Conservation (phyloP, 2,888 invertebrate genomes). For the Platycheirus rosarum region DNA sequence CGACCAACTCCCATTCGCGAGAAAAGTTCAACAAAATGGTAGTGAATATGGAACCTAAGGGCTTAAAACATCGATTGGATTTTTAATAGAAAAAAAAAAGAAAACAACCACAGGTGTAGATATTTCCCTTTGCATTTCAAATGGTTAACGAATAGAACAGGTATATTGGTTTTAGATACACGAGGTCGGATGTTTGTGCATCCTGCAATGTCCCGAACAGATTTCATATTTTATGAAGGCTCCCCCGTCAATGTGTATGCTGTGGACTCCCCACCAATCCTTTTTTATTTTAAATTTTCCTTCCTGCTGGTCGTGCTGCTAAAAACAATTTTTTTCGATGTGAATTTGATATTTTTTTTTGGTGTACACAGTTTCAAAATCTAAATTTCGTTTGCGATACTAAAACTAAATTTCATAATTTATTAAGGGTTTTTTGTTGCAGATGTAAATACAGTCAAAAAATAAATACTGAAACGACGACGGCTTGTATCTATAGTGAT, state of each 20-base stretch:
- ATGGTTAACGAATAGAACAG: slow-evolving; percentile 33
- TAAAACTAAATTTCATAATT: slow-evolving; percentile 52
- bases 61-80: slow-evolving; percentile 14
- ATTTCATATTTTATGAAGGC: slow-evolving; percentile 69
- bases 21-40: slow-evolving; percentile 1
- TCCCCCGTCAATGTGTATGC: neutral
- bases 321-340: slow-evolving; percentile 1
- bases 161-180: slow-evolving; percentile 36
- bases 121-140: slow-evolving; percentile 62
- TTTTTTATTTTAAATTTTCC: neutral
- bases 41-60: neutral
- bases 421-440: slow-evolving; percentile 33
- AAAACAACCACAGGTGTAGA: slow-evolving; percentile 57
- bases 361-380: slow-evolving; percentile 34
- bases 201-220: slow-evolving; percentile 48
- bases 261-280: neutral
- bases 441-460: slow-evolving; percentile 27
- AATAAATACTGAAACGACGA: neutral
- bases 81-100: slow-evolving; percentile 8
- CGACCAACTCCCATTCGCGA: neutral
- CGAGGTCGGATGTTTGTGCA: slow-evolving; percentile 42
- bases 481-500: neutral
- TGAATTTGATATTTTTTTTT: neutral
- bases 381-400: slow-evolving; percentile 57
- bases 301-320: neutral